Conservation (phyloP, 2,888 invertebrate genomes). For the Plebejus argus region DNA sequence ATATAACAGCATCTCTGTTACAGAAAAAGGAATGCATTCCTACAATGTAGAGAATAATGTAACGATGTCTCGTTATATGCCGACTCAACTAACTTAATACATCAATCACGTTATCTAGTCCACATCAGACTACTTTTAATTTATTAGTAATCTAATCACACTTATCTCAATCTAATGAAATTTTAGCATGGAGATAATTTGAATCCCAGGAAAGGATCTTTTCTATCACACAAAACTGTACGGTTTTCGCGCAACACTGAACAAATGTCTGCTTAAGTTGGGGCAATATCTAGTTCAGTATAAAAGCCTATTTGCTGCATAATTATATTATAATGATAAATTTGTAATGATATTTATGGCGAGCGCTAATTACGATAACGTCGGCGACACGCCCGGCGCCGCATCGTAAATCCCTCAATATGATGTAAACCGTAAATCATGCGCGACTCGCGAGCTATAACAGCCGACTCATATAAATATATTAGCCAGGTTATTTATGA, state of each 20-base stretch:
- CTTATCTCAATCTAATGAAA: no score
- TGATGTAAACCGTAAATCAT: neutral
- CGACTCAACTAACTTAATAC: no score
- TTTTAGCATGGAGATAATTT: no score
- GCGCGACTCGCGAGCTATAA: neutral
- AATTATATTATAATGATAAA: neutral
- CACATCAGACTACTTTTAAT: no score
- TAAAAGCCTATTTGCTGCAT: neutral
- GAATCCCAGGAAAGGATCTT: neutral
- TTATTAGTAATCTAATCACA: no score
- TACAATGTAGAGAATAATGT: no score
- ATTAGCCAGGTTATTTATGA: slow-evolving; percentile 1
- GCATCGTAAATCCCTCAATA: slow-evolving; percentile 15
- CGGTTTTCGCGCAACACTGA: neutral
- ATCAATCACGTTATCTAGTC: no score
- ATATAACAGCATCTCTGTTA: no score
- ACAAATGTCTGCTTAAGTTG: neutral
- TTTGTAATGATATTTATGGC: slow-evolving; percentile 2
- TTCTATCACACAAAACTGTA: neutral
- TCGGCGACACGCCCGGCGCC: neutral
- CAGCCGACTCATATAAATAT: neutral
- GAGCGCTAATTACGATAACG: neutral
- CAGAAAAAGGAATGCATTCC: no score
- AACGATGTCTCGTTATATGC: no score
- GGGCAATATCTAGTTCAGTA: neutral